A percentile compares a stretch with the other conserved stretches of the same genome.
These are phyloP conservation scores for Microplitis manilae DNA, from an alignment of 2,888 invertebrate genomes.

Conservation along the genomic window DNA sequence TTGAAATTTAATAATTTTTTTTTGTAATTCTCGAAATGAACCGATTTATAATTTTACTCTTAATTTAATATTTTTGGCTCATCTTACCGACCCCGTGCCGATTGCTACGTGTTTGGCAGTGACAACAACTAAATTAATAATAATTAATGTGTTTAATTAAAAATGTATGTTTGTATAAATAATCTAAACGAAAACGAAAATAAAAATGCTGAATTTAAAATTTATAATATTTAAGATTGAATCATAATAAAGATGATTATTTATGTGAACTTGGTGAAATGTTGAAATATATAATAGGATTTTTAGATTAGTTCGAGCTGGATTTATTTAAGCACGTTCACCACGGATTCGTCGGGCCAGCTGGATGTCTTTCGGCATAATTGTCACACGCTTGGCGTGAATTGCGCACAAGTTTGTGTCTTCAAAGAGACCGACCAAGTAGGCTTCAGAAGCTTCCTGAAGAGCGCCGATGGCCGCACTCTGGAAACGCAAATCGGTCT, in stretches of 20 bases:
- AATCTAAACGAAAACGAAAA: constrained; percentile 26
- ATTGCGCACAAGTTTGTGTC: constrained; percentile 99
- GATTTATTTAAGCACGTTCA: constrained; percentile 85
- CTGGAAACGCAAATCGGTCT: constrained; percentile 96
- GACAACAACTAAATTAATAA: constrained; percentile 28
- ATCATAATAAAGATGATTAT: constrained; percentile 9
- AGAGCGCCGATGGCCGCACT: constrained; percentile 94
- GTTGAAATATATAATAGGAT: constrained; percentile 36
- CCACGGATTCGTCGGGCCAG: constrained; percentile 96
- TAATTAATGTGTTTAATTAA: background rate
- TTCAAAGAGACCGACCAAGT: constrained; percentile 95
- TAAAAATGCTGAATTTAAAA: constrained; percentile 8
- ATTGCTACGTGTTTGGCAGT: constrained; percentile 38
- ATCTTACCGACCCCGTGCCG: constrained; percentile 13
- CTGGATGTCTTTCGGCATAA: constrained; percentile 98
- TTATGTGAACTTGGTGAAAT: constrained; percentile 45
- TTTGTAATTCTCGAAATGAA: background rate
- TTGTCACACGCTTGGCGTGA: constrained; percentile 96
- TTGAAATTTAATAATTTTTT: background rate
- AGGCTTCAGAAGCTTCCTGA: constrained; percentile 92
- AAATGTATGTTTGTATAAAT: background rate
- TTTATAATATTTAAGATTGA: background rate
- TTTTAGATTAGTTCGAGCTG: background rate
- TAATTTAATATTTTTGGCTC: constrained; percentile 1
- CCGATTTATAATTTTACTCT: background rate